Evolutionary conservation across 1,140 invertebrate genomes (phyloP).

Genomic region (Zaprionus africanus): DNA sequence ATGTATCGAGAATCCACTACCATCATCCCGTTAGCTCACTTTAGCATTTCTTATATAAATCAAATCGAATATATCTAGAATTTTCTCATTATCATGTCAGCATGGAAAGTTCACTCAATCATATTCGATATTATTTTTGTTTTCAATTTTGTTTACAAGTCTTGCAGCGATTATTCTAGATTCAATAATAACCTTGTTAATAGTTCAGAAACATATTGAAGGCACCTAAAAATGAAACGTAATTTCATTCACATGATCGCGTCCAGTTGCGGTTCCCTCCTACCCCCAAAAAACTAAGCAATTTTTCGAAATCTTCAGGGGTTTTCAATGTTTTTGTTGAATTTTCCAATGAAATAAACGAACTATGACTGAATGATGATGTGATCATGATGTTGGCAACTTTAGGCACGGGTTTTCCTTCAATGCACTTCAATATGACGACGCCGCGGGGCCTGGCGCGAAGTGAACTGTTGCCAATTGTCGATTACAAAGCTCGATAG

Average conservation of each 20-base stretch:
- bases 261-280: neutral
- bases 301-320: neutral
- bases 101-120: neutral
- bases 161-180: constrained; percentile 1
- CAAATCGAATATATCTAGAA: neutral
- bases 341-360: constrained; percentile 7
- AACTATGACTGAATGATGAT: neutral
- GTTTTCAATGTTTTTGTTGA: neutral
- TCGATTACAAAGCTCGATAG: constrained; percentile 70
- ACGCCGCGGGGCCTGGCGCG: constrained; percentile 24
- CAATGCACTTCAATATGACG: neutral
- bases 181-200: neutral
- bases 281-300: neutral
- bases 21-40: no score
- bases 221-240: constrained; percentile 1
- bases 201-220: constrained; percentile 1
- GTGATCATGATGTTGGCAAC: neutral
- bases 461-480: constrained; percentile 61
- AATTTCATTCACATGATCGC: constrained; percentile 8
- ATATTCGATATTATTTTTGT: neutral
- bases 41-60: no score
- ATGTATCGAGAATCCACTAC: no score
- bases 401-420: constrained; percentile 6
- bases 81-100: neutral
- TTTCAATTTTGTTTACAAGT: neutral